These are phyloP conservation scores for Eumaeus atala DNA, from an alignment of 1,140 invertebrate species.

Conservation along the genomic window DNA sequence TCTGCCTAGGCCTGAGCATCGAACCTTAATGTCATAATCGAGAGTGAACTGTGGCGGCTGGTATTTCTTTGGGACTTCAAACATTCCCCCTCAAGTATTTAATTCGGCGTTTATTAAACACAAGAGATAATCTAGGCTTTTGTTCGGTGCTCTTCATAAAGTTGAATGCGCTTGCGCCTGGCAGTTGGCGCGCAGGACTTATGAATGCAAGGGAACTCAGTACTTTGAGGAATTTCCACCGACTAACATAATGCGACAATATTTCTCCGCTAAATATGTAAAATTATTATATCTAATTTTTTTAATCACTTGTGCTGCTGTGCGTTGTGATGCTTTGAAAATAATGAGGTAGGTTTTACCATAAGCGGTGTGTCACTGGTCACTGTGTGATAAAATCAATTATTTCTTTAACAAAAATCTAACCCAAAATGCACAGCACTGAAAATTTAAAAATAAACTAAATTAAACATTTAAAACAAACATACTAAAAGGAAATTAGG, in stretches of 20 bases:
- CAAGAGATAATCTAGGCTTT: slow-evolving; percentile 16
- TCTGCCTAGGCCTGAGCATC: not conserved
- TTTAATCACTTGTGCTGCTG: not conserved
- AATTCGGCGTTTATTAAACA: slow-evolving; percentile 18
- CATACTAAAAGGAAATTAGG: no score
- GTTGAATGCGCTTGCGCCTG: slow-evolving; percentile 15
- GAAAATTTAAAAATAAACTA: no score
- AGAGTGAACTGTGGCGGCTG: not conserved
- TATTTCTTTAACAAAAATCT: no score
- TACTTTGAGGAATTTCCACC: slow-evolving; percentile 4
- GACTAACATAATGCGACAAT: no score
- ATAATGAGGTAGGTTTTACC: no score
- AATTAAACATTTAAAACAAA: no score
- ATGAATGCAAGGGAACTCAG: slow-evolving; percentile 9
- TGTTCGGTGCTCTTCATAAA: slow-evolving; percentile 17
- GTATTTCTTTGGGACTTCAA: slow-evolving; percentile 15
- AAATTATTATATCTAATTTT: not conserved
- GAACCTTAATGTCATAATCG: not conserved
- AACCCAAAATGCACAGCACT: no score
- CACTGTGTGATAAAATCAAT: no score
- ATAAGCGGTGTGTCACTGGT: no score
- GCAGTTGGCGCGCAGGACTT: slow-evolving; percentile 11
- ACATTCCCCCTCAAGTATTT: slow-evolving; percentile 18
- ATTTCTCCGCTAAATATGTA: no score
- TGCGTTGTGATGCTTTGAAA: no score